These are phyloP conservation scores for Micromussa lordhowensis DNA, from an alignment of 92 coral and sea anemone genomes.

Conservation along the genomic window DNA sequence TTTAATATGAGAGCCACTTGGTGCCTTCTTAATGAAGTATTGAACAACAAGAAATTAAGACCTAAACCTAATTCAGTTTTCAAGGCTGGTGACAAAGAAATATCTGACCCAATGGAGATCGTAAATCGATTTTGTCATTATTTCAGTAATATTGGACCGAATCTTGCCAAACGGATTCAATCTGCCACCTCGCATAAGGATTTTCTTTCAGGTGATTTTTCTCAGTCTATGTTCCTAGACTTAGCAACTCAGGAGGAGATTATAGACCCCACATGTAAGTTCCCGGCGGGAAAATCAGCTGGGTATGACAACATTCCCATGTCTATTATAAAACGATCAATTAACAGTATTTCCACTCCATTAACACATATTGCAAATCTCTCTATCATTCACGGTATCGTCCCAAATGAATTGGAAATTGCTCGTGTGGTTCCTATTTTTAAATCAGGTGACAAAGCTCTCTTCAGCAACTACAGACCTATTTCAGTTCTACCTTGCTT, in stretches of 20 bases:
- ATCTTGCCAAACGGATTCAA: no score
- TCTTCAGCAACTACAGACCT: not conserved
- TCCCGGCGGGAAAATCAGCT: not conserved
- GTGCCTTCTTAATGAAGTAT: constrained; percentile 61
- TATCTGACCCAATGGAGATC: no score
- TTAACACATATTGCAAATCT: not conserved
- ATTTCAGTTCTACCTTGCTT: not conserved
- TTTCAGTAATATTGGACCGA: no score
- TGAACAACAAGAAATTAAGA: constrained; percentile 41
- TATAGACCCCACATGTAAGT: not conserved
- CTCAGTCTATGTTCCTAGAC: not conserved
- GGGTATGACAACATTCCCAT: not conserved
- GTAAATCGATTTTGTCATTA: no score
- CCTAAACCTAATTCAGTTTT: constrained; percentile 41
- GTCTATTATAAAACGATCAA: constrained; percentile 9
- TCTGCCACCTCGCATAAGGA: no score
- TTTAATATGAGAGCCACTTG: no score
- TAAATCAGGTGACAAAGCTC: not conserved
- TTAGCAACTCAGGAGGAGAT: constrained; percentile 2
- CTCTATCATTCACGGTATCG: not conserved
- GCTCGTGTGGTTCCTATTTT: no score
- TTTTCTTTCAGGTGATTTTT: no score
- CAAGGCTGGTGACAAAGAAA: constrained; percentile 47
- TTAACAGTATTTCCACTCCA: not conserved
- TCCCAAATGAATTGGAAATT: constrained; percentile 2